phyloP scores from a whole-genome alignment of 2,797 vertebrate species.

The Atherinosoma microstoma region DNA sequence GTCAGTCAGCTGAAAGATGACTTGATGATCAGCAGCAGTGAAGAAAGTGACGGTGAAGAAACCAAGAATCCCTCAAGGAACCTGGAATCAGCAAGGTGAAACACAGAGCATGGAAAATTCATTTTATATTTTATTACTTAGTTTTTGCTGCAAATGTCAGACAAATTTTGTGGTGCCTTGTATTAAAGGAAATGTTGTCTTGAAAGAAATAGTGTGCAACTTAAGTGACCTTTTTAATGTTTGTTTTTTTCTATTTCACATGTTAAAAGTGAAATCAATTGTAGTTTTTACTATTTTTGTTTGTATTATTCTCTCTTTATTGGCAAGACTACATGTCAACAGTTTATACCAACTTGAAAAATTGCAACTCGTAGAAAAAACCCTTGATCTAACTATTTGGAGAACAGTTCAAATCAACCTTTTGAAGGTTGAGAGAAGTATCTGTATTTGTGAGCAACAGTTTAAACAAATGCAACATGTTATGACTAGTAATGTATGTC shows the following conservation, averaged over 20 bases:
- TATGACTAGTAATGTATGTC: neutral
- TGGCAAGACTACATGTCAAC: neutral
- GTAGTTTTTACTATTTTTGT: neutral
- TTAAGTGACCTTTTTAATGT: neutral
- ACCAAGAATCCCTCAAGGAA: conserved; percentile 93
- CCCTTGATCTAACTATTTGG: neutral
- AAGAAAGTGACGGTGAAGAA: conserved; percentile 97
- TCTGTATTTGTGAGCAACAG: neutral
- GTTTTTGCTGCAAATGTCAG: neutral
- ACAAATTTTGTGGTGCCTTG: neutral
- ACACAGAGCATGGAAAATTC: neutral
- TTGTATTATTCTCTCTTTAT: neutral
- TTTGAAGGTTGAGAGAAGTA: neutral
- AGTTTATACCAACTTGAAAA: neutral
- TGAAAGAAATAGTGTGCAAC: no score
- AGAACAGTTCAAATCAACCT: neutral
- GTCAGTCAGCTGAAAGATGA: conserved; percentile 94
- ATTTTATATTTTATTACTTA: neutral
- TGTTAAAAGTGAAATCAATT: neutral
- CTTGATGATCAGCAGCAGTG: conserved; percentile 97
- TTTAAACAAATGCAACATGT: neutral
- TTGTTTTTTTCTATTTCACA: neutral
- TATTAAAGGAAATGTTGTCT: neutral
- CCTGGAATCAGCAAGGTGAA: conserved; percentile 91
- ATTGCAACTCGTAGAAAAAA: neutral